Evolutionary conservation across 2,888 invertebrate genomes (phyloP).

Genomic region (Epirrhoe alternata): DNA sequence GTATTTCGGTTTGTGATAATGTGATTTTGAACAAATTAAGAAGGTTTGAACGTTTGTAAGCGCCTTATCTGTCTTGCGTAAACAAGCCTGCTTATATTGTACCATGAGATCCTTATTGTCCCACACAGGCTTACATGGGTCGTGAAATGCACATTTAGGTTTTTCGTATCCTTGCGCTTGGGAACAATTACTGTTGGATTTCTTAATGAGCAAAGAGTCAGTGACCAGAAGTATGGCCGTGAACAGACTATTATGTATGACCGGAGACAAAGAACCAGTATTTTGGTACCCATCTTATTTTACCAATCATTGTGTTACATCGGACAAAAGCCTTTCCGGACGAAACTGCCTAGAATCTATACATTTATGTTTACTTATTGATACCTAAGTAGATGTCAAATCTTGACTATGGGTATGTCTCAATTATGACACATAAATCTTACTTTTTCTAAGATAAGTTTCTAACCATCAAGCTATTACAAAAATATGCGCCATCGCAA

Average conservation of each 20-base stretch:
- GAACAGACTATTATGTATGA: slow-evolving; percentile 4
- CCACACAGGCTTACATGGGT: slow-evolving; percentile 15
- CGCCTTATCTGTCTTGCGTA: slow-evolving; percentile 8
- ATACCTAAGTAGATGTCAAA: too few species aligned
- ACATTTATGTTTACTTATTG: too few species aligned
- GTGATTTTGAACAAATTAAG: slow-evolving; percentile 48
- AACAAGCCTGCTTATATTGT: slow-evolving; percentile 10
- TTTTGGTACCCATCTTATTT: neutral
- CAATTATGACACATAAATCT: neutral
- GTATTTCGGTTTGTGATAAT: slow-evolving; percentile 46
- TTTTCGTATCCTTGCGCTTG: slow-evolving; percentile 10
- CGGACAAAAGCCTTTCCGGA: neutral
- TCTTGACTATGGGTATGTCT: too few species aligned
- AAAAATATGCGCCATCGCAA: slow-evolving; percentile 14
- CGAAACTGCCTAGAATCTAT: too few species aligned
- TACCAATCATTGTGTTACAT: neutral
- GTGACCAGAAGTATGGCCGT: slow-evolving; percentile 9
- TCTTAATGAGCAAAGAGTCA: slow-evolving; percentile 16
- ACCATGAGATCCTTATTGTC: neutral
- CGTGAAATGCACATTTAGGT: slow-evolving; percentile 19
- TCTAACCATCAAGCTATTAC: slow-evolving; percentile 13
- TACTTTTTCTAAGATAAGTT: neutral
- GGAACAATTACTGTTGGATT: slow-evolving; percentile 8
- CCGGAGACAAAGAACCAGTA: neutral
- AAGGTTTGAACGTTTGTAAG: slow-evolving; percentile 25